Conservation (phyloP, 2,888 invertebrate species). For the Ephialtes manifestator region DNA sequence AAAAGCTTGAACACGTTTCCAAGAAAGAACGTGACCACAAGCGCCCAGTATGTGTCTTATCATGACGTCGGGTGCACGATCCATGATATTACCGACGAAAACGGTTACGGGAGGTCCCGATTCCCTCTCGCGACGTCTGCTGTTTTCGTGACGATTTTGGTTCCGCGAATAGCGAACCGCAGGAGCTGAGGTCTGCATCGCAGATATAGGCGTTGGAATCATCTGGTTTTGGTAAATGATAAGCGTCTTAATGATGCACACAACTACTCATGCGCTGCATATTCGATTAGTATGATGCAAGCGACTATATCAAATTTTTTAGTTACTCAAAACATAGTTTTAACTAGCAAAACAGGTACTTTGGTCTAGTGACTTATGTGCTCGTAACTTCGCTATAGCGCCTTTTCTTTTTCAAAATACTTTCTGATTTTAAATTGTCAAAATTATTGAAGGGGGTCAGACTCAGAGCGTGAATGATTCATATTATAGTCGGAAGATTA, state of each 20-base stretch:
- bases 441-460: too few relatives aligned
- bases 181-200: constrained; percentile 85
- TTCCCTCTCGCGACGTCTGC: constrained; percentile 83
- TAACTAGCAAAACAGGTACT: too few relatives aligned
- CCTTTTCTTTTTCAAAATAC: too few relatives aligned
- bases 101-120: constrained; percentile 97
- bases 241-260: constrained; percentile 33
- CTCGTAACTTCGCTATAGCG: too few relatives aligned
- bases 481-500: too few relatives aligned
- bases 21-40: constrained; percentile 97
- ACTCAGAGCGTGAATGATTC: too few relatives aligned
- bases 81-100: constrained; percentile 98
- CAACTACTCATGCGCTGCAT: not conserved
- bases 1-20: constrained; percentile 99
- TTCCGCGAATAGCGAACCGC: constrained; percentile 83
- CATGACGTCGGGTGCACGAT: constrained; percentile 97
- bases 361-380: too few relatives aligned
- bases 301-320: not conserved
- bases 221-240: constrained; percentile 83
- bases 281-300: not conserved
- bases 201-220: constrained; percentile 86
- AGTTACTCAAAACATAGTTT: not conserved
- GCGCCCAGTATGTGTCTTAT: constrained; percentile 96
- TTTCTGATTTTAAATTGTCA: too few relatives aligned
- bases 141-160: constrained; percentile 83